phyloP scores from a whole-genome alignment of 2,797 vertebrate species.

The Lycodopsis pacificus region DNA sequence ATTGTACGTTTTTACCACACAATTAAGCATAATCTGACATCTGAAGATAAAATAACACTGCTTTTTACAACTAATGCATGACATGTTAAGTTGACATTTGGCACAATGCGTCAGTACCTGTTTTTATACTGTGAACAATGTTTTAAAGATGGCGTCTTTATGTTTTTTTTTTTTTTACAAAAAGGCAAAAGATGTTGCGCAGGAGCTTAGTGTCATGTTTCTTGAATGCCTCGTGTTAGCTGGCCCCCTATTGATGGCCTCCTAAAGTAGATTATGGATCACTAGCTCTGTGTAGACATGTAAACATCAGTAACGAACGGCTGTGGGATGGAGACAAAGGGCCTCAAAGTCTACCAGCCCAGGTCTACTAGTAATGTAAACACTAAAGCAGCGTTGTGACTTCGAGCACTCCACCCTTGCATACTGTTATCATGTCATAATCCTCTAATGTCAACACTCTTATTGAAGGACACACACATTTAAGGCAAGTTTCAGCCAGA shows the following conservation, averaged over 20 bases:
- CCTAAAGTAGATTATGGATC: constrained; percentile 1
- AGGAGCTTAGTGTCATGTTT: not conserved
- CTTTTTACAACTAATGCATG: not conserved
- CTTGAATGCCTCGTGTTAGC: not conserved
- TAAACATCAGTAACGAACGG: constrained; percentile 52
- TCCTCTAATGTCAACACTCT: constrained; percentile 26
- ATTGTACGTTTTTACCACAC: not conserved
- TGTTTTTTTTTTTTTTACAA: not conserved
- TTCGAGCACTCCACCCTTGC: not conserved
- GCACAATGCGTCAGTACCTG: not conserved
- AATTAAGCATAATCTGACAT: not conserved
- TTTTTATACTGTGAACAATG: not conserved
- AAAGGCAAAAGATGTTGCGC: not conserved
- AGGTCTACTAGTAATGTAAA: constrained; percentile 56
- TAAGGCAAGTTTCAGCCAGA: not conserved
- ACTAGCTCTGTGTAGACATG: constrained; percentile 42
- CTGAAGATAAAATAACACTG: not conserved
- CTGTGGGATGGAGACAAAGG: constrained; percentile 24
- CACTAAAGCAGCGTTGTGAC: constrained; percentile 22
- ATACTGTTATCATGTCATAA: constrained; percentile 19
- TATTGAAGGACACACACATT: not conserved
- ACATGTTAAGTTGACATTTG: not conserved
- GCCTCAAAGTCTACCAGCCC: constrained; percentile 58
- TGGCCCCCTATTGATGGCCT: not conserved
- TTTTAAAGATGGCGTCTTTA: not conserved